These are phyloP conservation scores for Ceratosolen solmsi DNA, from an alignment of 1,140 invertebrate species.

Conservation along the genomic window DNA sequence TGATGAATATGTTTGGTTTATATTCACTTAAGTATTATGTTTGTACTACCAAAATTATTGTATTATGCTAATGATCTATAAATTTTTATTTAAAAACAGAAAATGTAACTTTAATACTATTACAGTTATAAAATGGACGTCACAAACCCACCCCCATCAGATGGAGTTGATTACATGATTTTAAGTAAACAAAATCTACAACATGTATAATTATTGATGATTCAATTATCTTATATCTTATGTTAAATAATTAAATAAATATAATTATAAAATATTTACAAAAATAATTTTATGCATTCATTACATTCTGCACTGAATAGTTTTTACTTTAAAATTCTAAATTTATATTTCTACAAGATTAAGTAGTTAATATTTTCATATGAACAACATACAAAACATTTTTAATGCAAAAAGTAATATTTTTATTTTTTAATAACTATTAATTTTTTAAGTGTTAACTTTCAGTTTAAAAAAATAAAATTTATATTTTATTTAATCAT, in stretches of 20 bases:
- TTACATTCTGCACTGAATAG: not conserved
- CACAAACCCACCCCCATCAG: slow-evolving; percentile 67
- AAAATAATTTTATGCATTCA: not conserved
- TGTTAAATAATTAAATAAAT: not conserved
- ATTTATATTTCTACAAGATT: not conserved
- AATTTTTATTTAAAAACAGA: not conserved
- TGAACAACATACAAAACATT: too few relatives aligned
- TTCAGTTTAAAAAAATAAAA: too few relatives aligned
- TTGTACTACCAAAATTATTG: not conserved
- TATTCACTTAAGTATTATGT: too few relatives aligned
- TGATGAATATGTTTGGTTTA: too few relatives aligned
- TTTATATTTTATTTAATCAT: too few relatives aligned
- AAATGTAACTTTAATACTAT: slow-evolving; percentile 50
- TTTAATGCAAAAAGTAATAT: too few relatives aligned
- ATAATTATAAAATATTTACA: slow-evolving; percentile 3
- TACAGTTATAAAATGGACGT: slow-evolving; percentile 74
- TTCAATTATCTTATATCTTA: slow-evolving; percentile 13
- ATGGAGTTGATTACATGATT: slow-evolving; percentile 65
- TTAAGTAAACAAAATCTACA: slow-evolving; percentile 66
- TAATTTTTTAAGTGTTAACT: too few relatives aligned
- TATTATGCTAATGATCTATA: not conserved
- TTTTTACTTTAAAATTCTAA: not conserved
- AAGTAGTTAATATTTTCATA: not conserved
- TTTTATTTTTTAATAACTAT: too few relatives aligned
- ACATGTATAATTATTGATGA: not conserved